Conservation (phyloP, 2,113 vertebrate species). For the Anoura caudifer region DNA sequence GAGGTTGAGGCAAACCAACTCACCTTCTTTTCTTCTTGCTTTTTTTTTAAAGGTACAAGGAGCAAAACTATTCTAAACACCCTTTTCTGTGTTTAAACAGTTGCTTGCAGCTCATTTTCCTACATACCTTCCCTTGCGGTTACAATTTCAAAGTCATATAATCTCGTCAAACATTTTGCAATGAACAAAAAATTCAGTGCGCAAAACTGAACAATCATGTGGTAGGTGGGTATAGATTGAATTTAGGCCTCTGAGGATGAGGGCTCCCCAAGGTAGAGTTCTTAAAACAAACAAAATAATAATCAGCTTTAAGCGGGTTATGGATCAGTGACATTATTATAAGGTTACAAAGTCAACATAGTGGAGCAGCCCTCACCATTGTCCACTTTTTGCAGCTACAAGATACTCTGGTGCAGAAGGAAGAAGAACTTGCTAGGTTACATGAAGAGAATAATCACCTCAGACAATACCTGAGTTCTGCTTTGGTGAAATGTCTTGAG, state of each 20-base stretch:
- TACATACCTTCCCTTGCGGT: constrained; percentile 38
- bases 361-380: constrained; percentile 56
- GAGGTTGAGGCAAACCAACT: background rate
- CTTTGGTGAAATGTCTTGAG: constrained; percentile 89
- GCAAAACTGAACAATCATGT: constrained; percentile 72
- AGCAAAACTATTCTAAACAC: background rate
- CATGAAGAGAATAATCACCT: constrained; percentile 95
- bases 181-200: constrained; percentile 69
- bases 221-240: constrained; percentile 7
- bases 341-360: constrained; percentile 81
- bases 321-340: constrained; percentile 60
- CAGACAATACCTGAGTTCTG: constrained; percentile 90
- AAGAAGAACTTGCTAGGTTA: constrained; percentile 92
- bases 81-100: constrained; percentile 60
- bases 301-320: constrained; percentile 66
- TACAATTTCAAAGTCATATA: constrained; percentile 58
- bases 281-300: constrained; percentile 75
- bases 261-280: constrained; percentile 59
- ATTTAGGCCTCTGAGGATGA: constrained; percentile 56
- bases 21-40: background rate
- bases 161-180: constrained; percentile 67
- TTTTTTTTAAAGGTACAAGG: background rate
- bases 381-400: constrained; percentile 87
- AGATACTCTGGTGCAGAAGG: constrained; percentile 93
- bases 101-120: constrained; percentile 51